phyloP scores from a whole-genome alignment of 2,797 vertebrate species.

The Xiphorhynchus erythropygius region DNA sequence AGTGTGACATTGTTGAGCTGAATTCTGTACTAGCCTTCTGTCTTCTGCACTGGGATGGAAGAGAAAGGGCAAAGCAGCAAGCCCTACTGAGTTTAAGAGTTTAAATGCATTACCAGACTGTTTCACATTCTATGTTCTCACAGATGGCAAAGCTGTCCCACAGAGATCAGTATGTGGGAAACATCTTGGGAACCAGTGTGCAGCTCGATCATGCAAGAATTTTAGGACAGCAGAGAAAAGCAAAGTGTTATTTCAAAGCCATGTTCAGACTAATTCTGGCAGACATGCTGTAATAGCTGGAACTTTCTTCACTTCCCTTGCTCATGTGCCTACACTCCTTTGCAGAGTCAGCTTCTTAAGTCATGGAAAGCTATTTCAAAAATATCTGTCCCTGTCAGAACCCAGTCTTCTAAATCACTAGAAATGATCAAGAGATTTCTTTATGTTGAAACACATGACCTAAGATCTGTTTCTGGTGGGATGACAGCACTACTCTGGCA shows the following conservation, averaged over 20 bases:
- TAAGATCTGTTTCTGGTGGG: neutral
- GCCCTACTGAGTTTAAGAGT: neutral
- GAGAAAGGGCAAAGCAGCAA: neutral
- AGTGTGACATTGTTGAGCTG: neutral
- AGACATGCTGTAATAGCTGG: neutral
- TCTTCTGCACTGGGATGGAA: neutral
- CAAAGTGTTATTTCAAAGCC: neutral
- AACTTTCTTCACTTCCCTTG: neutral
- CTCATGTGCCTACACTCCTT: neutral
- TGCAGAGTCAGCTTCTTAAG: neutral
- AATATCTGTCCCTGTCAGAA: neutral
- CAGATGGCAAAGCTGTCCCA: neutral
- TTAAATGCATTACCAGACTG: neutral
- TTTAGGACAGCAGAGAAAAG: neutral
- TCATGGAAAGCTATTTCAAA: neutral
- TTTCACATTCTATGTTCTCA: neutral
- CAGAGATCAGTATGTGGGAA: neutral
- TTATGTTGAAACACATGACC: neutral
- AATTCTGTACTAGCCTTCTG: neutral
- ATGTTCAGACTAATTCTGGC: neutral
- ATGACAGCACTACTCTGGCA: neutral
- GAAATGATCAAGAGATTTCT: neutral
- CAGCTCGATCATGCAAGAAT: neutral
- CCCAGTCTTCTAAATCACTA: neutral
- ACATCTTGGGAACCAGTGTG: neutral